Base-by-base conservation (phyloP, 2,888 invertebrate species). In the Lissonota sp. region DNA sequence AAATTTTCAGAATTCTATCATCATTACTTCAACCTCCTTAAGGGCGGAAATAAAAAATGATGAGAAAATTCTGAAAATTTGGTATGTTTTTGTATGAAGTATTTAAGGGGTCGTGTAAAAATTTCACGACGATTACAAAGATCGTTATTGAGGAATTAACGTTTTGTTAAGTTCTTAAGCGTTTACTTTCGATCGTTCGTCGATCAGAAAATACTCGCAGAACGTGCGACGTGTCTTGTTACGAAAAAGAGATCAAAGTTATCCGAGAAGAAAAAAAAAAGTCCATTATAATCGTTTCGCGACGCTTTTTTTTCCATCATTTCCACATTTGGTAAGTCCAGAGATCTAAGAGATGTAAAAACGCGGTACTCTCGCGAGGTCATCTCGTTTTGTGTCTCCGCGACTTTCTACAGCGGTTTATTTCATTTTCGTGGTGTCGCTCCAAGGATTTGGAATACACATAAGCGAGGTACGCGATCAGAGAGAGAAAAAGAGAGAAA, bases 371-470 rank as follows among this genome's bases (percentile, higher is more conserved):
- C 26, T 60, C 64, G 55, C 83, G 81, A 77, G 83, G 83, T 83
- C 72, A 79, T 77, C 81, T 63, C 76, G 76, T 53, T 57, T 57
- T 26, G 26, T 26, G 69, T 60, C 44, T 76, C 67, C 69, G 26
- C 42, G 44, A 53, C 78, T 80, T 79, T 79, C 79, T 79, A 63
- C 63, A 37, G 40, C 57, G 6, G n/a, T 16, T 14, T 8, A 10
- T 71, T 44, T 46, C 40, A 46, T 58, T 66, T 66, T 53, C 71
- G 58, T 58, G 39, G 60, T 46, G 49, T 66, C 67, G 71, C 55
- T 72, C 73, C 71, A 79, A 74, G 79, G 75, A 82, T 79, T 82
- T 58, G 79, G 79, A 67, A 64, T 57, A 37, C 14, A n/a, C n/a
- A 16, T 66, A 71, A 57, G 26, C 67, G 39, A 42, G 63, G 26